Percentiles rank a stretch among this genome's conserved stretches.
Evolutionary conservation across 1,140 invertebrate genomes (phyloP).

Genomic region (Hermetia illucens): DNA sequence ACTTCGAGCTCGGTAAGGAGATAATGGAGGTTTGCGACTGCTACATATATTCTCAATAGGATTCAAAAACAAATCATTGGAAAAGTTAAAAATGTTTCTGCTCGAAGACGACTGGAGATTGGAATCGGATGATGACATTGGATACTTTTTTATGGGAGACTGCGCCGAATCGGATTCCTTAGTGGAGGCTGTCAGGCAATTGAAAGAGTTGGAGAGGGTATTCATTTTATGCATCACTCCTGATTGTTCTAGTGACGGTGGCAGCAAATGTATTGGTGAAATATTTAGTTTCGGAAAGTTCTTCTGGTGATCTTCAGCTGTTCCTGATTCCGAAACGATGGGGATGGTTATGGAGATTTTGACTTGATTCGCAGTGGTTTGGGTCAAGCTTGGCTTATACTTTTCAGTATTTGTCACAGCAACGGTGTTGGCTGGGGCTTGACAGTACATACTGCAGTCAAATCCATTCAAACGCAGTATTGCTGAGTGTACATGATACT

Average conservation of each 20-base stretch:
- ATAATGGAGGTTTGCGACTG: constrained; percentile 19
- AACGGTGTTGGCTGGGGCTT: no score
- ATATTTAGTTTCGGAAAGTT: constrained; percentile 16
- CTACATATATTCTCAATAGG: constrained; percentile 10
- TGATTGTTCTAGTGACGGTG: constrained; percentile 7
- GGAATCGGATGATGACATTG: constrained; percentile 17
- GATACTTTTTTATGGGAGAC: neutral
- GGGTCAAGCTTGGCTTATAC: constrained; percentile 6
- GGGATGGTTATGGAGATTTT: constrained; percentile 1
- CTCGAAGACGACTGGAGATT: constrained; percentile 17
- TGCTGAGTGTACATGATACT: constrained; percentile 47
- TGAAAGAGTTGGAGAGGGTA: constrained; percentile 22
- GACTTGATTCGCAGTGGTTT: constrained; percentile 5
- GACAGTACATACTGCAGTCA: constrained; percentile 31
- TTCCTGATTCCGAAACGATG: no score
- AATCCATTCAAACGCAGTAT: constrained; percentile 40
- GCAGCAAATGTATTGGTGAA: constrained; percentile 23
- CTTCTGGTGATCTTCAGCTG: constrained; percentile 8
- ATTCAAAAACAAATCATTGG: constrained; percentile 13
- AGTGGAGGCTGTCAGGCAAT: constrained; percentile 16
- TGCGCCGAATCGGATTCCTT: neutral
- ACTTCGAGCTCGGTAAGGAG: constrained; percentile 21
- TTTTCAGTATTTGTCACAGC: constrained; percentile 5
- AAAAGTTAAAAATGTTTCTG: constrained; percentile 27
- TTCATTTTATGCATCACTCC: constrained; percentile 11